Conservation (phyloP, 2,888 invertebrate species). For the Lycia hirtaria region DNA sequence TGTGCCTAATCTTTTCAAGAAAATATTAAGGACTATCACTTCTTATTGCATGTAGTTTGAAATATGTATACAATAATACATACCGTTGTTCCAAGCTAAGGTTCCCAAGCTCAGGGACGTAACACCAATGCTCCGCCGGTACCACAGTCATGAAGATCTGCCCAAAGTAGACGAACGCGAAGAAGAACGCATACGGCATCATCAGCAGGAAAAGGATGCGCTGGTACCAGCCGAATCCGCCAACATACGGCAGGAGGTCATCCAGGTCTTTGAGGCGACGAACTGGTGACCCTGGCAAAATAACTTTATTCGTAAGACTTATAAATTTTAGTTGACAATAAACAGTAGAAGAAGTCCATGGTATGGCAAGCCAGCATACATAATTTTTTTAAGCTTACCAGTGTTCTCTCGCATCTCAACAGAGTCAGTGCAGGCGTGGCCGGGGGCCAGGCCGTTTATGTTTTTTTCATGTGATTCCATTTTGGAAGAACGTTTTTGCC, state of each 20-base stretch:
- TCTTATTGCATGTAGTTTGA: not conserved
- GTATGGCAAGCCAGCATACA: not conserved
- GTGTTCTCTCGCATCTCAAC: conserved; percentile 50
- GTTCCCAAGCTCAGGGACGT: conserved; percentile 60
- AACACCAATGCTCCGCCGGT: conserved; percentile 74
- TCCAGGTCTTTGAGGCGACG: conserved; percentile 67
- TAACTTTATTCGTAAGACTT: too few species aligned
- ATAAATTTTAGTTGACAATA: not conserved
- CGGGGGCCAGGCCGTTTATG: conserved; percentile 42
- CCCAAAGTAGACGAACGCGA: conserved; percentile 78
- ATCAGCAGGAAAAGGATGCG: conserved; percentile 73
- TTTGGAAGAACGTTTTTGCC: conserved; percentile 66
- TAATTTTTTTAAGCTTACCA: conserved; percentile 29
- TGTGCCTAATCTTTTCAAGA: too few species aligned
- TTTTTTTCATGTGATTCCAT: conserved; percentile 82
- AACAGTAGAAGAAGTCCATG: not conserved
- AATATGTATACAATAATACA: conserved; percentile 26
- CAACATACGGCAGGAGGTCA: conserved; percentile 71
- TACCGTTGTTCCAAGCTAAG: conserved; percentile 66
- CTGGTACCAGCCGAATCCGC: conserved; percentile 80
- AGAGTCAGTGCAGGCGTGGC: conserved; percentile 46
- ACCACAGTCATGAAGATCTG: conserved; percentile 80
- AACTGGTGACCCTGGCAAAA: conserved; percentile 25
- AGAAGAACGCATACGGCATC: conserved; percentile 79
- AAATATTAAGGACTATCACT: too few species aligned